These are phyloP conservation scores for Chionis minor DNA, from an alignment of 2,113 vertebrate genomes.

Conservation along the genomic window DNA sequence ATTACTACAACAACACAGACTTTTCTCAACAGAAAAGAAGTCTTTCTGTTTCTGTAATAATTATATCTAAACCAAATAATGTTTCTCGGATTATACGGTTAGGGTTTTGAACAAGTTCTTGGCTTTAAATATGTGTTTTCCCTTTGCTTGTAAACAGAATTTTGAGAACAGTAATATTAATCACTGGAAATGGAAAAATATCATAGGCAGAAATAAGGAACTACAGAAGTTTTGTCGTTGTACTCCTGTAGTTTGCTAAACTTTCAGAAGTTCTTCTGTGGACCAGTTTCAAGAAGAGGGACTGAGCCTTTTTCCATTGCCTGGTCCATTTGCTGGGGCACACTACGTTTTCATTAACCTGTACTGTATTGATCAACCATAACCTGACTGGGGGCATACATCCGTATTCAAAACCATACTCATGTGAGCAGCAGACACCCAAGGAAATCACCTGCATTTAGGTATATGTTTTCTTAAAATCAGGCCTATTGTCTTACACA, in stretches of 20 bases:
- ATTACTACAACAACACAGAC: background rate
- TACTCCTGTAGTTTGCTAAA: background rate
- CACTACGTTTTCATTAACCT: background rate
- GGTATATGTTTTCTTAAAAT: background rate
- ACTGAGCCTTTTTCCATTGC: rapidly evolving
- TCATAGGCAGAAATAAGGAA: background rate
- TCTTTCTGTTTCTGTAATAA: background rate
- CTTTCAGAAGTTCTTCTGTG: background rate
- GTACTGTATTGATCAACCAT: background rate
- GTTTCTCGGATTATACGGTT: background rate
- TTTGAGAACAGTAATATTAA: background rate
- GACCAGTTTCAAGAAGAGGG: background rate
- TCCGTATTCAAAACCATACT: background rate
- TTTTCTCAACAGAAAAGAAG: background rate
- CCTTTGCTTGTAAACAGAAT: background rate
- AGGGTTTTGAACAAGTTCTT: background rate
- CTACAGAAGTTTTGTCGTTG: background rate
- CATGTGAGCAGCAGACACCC: background rate
- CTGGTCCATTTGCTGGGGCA: background rate
- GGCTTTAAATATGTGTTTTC: background rate
- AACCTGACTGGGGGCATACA: background rate
- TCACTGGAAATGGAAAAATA: background rate
- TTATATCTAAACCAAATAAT: background rate
- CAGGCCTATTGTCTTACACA: background rate
- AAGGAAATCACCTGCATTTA: background rate